Evolutionary conservation across 2,113 vertebrate species (phyloP).

Genomic region (Casuarius casuarius): DNA sequence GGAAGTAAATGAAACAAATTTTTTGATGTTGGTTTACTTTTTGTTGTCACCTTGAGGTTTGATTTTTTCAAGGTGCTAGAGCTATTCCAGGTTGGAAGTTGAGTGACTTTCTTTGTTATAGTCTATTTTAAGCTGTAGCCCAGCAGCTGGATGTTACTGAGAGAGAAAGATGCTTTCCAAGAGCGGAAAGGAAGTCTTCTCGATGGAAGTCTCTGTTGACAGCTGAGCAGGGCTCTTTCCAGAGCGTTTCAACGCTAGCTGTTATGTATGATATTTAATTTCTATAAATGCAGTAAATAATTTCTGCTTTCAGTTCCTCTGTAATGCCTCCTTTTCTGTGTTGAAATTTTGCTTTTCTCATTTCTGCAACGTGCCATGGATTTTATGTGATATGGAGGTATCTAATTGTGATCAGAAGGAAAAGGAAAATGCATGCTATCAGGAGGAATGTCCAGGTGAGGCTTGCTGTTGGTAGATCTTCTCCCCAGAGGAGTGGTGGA

Average conservation of each 20-base stretch:
- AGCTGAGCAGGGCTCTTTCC: neutral
- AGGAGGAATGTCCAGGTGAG: neutral
- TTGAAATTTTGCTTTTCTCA: neutral
- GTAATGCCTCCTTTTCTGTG: neutral
- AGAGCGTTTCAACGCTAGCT: neutral
- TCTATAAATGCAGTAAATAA: neutral
- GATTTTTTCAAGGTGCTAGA: neutral
- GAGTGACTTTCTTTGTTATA: neutral
- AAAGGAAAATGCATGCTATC: neutral
- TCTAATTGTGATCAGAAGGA: neutral
- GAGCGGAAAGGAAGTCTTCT: neutral
- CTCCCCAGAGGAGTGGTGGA: neutral
- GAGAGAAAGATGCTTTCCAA: neutral
- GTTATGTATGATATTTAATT: neutral
- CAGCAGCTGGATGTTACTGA: neutral
- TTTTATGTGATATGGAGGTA: neutral
- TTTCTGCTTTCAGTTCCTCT: neutral
- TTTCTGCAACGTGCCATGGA: neutral
- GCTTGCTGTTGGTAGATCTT: neutral
- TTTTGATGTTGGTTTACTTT: conserved; percentile 20
- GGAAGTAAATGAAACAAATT: neutral
- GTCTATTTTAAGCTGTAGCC: neutral
- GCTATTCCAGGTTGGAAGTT: neutral
- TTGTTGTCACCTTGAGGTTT: neutral
- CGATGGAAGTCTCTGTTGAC: neutral